Base-by-base conservation (phyloP, 2,113 vertebrate species). In the Ginglymostoma cirratum region DNA sequence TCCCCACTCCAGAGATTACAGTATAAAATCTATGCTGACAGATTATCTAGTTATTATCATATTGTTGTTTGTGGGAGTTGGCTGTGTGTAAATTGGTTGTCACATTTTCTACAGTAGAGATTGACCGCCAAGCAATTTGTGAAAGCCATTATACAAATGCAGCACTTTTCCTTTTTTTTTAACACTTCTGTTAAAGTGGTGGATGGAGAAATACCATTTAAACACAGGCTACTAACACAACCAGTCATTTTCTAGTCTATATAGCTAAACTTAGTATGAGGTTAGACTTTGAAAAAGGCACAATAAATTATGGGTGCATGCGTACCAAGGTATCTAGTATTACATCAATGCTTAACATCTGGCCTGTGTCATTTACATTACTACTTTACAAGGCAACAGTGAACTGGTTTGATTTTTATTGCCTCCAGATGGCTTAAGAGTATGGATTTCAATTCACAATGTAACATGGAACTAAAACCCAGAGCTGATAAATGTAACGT, bases 291-390 rank as follows among this genome's bases (percentile, higher is more conserved):
- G 10, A 83, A 61, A 93, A 67, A 66, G 89, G 66, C 61, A 66
- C 89, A 93, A 93, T 61, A 93, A 93, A 93, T 66, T n/a, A 93
- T 93, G 89, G n/a, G 34, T 66, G 89, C 19, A 61, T 66, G 89
- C 89, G 65, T 93, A 38, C 89, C 89, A 17, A n/a, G 61, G 89
- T 93, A n/a, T 66, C 89, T 93, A 66, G 55, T 34, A 67, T 66
- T 93, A 93, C 61, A n/a, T 92, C 87, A 65, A 34, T 15, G 34
- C 89, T 67, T 93, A n/a, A 93, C 89, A 93, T 93, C 61, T 66
- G 89, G 89, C 89, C 89, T 67, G 65, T 93, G 89, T 93, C 89
- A 67, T 66, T 93, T 65, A 61, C 89, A 93, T 93, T 66, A 93
- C 89, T 67, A 66, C 61, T 66, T 34, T 38, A 61, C 19, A 65